Conservation (phyloP, 2,797 vertebrate species). For the Myotis planiceps region DNA sequence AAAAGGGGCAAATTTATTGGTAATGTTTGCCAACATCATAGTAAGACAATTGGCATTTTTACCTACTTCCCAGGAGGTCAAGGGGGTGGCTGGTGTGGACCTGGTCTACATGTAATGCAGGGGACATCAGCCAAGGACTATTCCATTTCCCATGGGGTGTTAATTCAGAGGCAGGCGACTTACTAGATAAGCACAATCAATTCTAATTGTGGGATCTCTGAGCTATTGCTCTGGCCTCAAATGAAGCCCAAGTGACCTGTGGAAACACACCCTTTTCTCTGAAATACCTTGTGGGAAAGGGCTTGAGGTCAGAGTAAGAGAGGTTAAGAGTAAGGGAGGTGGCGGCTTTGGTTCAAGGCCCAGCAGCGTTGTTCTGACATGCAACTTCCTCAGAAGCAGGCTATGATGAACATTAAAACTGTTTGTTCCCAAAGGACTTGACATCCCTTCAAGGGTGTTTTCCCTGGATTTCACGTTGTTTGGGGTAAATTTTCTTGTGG, state of each 20-base stretch:
- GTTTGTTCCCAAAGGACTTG: slow-evolving; percentile 36
- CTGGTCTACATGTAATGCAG: neutral
- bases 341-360: neutral
- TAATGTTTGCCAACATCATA: neutral
- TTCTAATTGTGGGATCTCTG: neutral
- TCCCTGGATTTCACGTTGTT: slow-evolving; percentile 45
- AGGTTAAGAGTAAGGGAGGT: neutral
- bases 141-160: neutral
- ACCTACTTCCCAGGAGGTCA: neutral
- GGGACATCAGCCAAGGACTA: neutral
- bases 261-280: neutral
- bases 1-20: neutral
- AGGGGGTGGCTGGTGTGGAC: neutral
- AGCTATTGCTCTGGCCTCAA: neutral
- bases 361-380: neutral
- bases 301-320: neutral
- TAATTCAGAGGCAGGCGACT: neutral
- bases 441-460: neutral
- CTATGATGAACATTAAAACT: slow-evolving; percentile 42
- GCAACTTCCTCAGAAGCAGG: slow-evolving; percentile 11
- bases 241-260: neutral
- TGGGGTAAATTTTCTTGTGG: neutral
- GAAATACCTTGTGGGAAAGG: neutral
- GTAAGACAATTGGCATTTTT: neutral
- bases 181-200: neutral